Evolutionary conservation across 2,113 vertebrate species (phyloP).

Genomic region (Syngnathus typhle): DNA sequence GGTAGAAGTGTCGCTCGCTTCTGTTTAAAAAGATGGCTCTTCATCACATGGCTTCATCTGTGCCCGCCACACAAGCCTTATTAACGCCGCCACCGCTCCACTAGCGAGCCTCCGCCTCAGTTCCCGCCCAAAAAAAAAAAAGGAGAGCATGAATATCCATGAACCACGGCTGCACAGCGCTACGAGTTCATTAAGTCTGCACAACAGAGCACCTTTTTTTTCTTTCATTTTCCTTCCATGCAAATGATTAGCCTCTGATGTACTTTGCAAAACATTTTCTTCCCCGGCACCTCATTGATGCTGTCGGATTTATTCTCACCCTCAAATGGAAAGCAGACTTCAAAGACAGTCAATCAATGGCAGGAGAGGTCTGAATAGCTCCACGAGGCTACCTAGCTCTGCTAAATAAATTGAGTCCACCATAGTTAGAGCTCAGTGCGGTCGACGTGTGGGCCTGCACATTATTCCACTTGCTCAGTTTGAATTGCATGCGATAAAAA

Average conservation of each 20-base stretch:
- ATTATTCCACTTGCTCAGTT: neutral
- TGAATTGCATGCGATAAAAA: neutral
- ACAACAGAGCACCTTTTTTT: slow-evolving; percentile 5
- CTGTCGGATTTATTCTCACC: slow-evolving; percentile 13
- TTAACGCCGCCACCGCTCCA: neutral
- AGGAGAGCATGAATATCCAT: slow-evolving; percentile 1
- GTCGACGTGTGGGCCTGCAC: neutral
- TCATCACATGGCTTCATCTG: neutral
- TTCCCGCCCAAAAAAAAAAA: neutral
- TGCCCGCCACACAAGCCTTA: neutral
- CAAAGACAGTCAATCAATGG: slow-evolving; percentile 40
- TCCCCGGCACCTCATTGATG: slow-evolving; percentile 2
- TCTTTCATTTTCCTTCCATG: slow-evolving; percentile 6
- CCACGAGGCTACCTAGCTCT: too few relatives aligned
- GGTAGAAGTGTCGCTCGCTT: neutral
- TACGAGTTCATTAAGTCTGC: slow-evolving; percentile 20
- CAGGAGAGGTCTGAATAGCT: slow-evolving; percentile 7
- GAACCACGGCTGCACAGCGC: neutral
- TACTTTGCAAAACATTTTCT: slow-evolving; percentile 4
- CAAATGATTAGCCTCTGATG: slow-evolving; percentile 21
- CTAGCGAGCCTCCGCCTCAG: slow-evolving; percentile 7
- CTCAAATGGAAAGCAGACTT: slow-evolving; percentile 39
- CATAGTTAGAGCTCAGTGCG: neutral
- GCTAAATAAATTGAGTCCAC: neutral
- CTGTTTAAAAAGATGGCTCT: neutral